phyloP scores from a whole-genome alignment of 64 coral and sea anemone genomes.

The Pachyseris speciosa region DNA sequence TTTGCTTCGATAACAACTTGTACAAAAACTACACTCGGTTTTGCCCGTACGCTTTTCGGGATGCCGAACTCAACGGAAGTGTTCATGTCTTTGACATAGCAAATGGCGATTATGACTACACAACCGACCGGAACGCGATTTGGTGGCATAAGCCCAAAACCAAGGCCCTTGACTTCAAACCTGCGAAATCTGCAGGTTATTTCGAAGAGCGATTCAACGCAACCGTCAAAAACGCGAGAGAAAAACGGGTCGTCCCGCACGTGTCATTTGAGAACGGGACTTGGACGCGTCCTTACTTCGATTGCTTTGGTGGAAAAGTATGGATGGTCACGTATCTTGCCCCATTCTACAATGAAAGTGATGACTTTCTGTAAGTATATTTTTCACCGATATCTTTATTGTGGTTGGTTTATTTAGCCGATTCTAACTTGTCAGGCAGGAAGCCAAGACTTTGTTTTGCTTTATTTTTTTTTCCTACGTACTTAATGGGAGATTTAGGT shows the following conservation, averaged over 20 bases:
- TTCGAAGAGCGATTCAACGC: conserved; percentile 51
- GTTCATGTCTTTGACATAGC: conserved; percentile 66
- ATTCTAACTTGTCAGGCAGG: too few relatives aligned
- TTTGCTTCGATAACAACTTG: conserved; percentile 90
- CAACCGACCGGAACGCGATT: conserved; percentile 52
- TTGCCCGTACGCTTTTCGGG: conserved; percentile 90
- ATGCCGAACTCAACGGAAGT: conserved; percentile 17
- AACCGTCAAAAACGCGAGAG: neutral
- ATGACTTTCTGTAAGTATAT: conserved; percentile 94
- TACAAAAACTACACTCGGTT: conserved; percentile 83
- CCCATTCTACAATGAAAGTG: conserved; percentile 83
- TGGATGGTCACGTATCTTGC: conserved; percentile 96
- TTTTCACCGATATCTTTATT: too few relatives aligned
- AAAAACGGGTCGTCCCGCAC: conserved; percentile 20
- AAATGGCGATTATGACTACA: conserved; percentile 53
- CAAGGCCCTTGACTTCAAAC: conserved; percentile 34
- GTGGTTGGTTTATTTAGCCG: too few relatives aligned
- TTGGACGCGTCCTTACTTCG: conserved; percentile 91
- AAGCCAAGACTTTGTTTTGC: too few relatives aligned
- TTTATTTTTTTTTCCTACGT: too few relatives aligned
- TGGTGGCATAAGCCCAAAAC: conserved; percentile 76
- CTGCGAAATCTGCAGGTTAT: conserved; percentile 20
- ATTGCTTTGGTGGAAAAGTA: conserved; percentile 96
- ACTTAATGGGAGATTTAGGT: too few relatives aligned
- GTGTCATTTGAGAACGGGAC: conserved; percentile 60